A percentile compares a stretch with the other conserved stretches of the same genome.
Conservation (phyloP, 2,888 invertebrate genomes). For the Watsonalla cultraria region DNA sequence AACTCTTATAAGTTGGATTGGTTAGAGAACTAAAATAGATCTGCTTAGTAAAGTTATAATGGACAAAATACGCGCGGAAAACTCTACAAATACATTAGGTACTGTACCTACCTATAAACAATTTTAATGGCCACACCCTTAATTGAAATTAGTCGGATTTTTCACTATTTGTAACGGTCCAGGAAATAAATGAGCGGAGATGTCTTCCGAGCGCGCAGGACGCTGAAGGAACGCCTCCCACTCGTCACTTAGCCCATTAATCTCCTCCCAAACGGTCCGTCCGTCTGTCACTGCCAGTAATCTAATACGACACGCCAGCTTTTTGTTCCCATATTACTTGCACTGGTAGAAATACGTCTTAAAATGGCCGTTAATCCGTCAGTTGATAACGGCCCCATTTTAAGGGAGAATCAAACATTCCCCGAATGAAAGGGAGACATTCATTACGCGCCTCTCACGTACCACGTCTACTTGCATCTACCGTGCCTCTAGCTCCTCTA, state of each 20-base stretch:
- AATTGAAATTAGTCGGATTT: constrained; percentile 56
- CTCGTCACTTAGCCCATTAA: constrained; percentile 76
- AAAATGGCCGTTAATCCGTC: constrained; percentile 62
- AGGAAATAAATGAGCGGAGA: constrained; percentile 57
- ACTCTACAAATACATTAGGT: too few species aligned
- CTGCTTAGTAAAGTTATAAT: too few species aligned
- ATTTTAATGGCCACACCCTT: constrained; percentile 1
- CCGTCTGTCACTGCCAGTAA: constrained; percentile 74
- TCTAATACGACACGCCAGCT: constrained; percentile 77
- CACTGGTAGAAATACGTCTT: constrained; percentile 62
- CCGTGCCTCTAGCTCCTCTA: background rate
- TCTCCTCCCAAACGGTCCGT: constrained; percentile 66
- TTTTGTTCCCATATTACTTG: constrained; percentile 71
- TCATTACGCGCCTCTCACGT: constrained; percentile 22
- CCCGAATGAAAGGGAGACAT: constrained; percentile 37
- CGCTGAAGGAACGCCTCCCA: constrained; percentile 52
- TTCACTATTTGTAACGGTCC: constrained; percentile 54
- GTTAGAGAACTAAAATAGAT: too few species aligned
- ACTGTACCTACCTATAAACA: too few species aligned
- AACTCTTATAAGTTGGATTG: too few species aligned
- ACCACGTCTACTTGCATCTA: background rate
- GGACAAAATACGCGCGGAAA: too few species aligned
- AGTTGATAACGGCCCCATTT: constrained; percentile 49
- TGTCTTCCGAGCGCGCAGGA: constrained; percentile 44
- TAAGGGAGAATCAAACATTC: constrained; percentile 53